phyloP scores from a whole-genome alignment of 2,797 vertebrate genomes.

The Lemur catta region DNA sequence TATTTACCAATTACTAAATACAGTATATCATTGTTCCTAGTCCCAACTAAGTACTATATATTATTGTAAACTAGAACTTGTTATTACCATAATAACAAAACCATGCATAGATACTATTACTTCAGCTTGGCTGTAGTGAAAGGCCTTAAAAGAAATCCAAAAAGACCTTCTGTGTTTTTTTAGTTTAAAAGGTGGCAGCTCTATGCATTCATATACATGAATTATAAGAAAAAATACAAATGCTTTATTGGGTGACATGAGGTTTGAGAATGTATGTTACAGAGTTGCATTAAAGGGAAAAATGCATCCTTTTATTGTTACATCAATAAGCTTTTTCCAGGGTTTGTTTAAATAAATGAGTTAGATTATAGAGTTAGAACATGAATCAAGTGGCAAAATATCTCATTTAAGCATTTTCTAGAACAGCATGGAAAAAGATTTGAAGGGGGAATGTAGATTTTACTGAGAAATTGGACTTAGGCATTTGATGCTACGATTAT shows the following conservation, averaged over 20 bases:
- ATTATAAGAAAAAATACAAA: slow-evolving; percentile 55
- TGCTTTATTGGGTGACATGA: slow-evolving; percentile 11
- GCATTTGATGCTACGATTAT: not conserved
- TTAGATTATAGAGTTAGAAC: slow-evolving; percentile 8
- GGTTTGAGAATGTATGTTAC: not conserved
- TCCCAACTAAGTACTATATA: slow-evolving; percentile 24
- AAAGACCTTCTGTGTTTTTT: slow-evolving; percentile 36
- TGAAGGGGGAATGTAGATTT: slow-evolving; percentile 36
- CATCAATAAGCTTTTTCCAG: slow-evolving; percentile 28
- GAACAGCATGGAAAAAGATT: not conserved
- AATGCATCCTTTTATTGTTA: slow-evolving; percentile 35
- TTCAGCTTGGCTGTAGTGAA: slow-evolving; percentile 61
- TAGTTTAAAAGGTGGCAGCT: slow-evolving; percentile 60
- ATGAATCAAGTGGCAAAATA: slow-evolving; percentile 40
- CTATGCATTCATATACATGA: slow-evolving; percentile 42
- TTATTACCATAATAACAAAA: slow-evolving; percentile 34
- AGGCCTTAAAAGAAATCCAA: slow-evolving; percentile 66
- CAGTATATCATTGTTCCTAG: slow-evolving; percentile 56
- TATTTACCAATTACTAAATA: slow-evolving; percentile 55
- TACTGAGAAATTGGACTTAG: slow-evolving; percentile 15
- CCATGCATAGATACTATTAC: not conserved
- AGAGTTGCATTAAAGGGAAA: not conserved
- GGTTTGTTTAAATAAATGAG: slow-evolving; percentile 34
- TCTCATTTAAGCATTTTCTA: slow-evolving; percentile 48
- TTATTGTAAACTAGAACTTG: slow-evolving; percentile 36